Base-by-base conservation (phyloP, 1,140 invertebrate species). In the Delia radicum region DNA sequence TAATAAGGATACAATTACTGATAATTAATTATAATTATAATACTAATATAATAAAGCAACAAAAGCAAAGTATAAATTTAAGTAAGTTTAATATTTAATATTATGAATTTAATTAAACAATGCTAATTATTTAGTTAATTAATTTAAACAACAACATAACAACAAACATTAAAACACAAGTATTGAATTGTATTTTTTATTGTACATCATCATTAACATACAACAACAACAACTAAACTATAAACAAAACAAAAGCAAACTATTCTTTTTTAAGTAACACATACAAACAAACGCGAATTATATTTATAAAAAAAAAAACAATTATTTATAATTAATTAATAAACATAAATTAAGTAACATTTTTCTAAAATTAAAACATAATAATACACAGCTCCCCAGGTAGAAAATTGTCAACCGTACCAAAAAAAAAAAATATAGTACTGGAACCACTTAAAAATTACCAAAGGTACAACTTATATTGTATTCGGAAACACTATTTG, bases 171-270 rank as follows among this genome's bases (percentile, higher is more conserved):
- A 37, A 55, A 55, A 55, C 48, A 55, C 48, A 55, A 55, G 48
- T 55, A 55, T 55, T 55, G 48, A 55, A 55, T 55, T 55, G 48
- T 55, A 55, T 55, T 55, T 55, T 55, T 55, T 55, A 55, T 55
- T 55, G 48, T 55, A 55, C n/a, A 55, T 55, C 48, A 55, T 6
- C 18, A 55, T 21, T 7, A 55, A 55, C 48, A 55, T 21, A 55
- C 3, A 18, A 55, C n/a, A 55, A 55, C 48, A 55, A 55, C 12
- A 55, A 55, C 48, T 21, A 55, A 55, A 55, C 18, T 7, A 55
- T 21, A 55, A 55, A 21, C 21, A 3, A 55, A 55, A 55, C 2
- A 18, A 55, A 55, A 7, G 13, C 33, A 55, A 21, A 55, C 48
- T 55, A 55, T 55, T 55, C 48, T 10, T 55, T 55, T 55, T 55